These are phyloP conservation scores for Zosterops hypoxanthus DNA, from an alignment of 2,113 vertebrate genomes.

Conservation along the genomic window DNA sequence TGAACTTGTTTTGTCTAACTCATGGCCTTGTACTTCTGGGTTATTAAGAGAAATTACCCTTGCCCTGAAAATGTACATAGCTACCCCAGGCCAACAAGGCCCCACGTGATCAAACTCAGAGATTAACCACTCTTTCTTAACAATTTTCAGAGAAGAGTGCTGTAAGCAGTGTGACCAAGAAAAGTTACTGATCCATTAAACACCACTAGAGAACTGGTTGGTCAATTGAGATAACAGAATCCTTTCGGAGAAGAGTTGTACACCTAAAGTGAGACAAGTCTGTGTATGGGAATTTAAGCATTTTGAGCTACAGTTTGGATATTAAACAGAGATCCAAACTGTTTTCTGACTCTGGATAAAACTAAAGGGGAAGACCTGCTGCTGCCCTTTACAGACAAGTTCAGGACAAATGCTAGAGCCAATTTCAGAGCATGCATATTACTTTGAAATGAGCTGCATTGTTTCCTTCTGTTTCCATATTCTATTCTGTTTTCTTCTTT, in stretches of 20 bases:
- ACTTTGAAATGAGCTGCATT: background rate
- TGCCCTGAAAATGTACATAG: background rate
- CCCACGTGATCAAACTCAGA: background rate
- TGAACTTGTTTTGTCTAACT: conserved; percentile 5
- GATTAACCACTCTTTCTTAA: background rate
- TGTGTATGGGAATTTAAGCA: background rate
- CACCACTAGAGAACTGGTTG: background rate
- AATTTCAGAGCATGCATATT: background rate
- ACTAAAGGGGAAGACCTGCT: background rate
- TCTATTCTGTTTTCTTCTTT: background rate
- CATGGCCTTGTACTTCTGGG: background rate
- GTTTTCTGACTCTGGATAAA: background rate
- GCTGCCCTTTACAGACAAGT: background rate
- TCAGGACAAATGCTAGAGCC: background rate
- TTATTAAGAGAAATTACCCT: conserved; percentile 2
- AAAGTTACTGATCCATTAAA: background rate
- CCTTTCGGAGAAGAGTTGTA: background rate
- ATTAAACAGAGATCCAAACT: background rate
- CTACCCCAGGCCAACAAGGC: background rate
- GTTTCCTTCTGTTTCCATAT: background rate
- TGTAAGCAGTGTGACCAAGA: background rate
- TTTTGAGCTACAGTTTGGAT: background rate
- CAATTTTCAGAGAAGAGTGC: background rate
- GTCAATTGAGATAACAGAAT: background rate
- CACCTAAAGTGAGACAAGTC: background rate